A percentile compares a stretch with the other conserved stretches of the same genome.
Conservation (phyloP, 1,140 invertebrate species). For the Neodiprion lecontei region DNA sequence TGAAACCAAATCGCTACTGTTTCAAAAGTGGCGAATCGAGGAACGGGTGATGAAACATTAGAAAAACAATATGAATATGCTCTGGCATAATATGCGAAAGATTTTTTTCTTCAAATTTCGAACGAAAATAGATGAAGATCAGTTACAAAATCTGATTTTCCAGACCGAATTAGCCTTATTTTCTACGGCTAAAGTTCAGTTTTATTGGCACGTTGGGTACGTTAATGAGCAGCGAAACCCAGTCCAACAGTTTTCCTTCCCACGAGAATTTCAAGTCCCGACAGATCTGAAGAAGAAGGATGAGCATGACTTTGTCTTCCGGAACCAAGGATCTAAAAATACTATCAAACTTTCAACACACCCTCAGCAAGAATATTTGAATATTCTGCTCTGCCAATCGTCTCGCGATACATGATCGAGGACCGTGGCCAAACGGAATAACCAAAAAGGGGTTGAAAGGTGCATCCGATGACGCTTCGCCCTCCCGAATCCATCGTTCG, state of each 20-base stretch:
- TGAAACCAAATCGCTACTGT: too few species aligned
- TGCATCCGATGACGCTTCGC: conserved; percentile 39
- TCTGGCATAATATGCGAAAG: too few species aligned
- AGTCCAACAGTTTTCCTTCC: conserved; percentile 69
- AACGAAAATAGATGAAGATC: conserved; percentile 9
- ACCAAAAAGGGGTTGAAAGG: conserved; percentile 75
- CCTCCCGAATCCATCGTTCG: conserved; percentile 74
- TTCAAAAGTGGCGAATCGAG: too few species aligned
- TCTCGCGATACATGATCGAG: conserved; percentile 85
- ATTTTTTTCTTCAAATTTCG: too few species aligned
- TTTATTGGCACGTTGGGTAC: conserved; percentile 77
- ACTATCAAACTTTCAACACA: conserved; percentile 57
- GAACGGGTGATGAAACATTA: too few species aligned
- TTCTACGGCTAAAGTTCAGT: conserved; percentile 62
- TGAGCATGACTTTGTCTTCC: conserved; percentile 22
- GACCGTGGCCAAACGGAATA: conserved; percentile 89
- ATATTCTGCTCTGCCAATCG: conserved; percentile 90
- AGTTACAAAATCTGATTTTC: too few species aligned
- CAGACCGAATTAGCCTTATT: background rate
- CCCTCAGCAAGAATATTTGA: conserved; percentile 77
- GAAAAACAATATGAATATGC: too few species aligned
- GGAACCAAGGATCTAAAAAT: conserved; percentile 12
- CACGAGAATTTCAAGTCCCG: conserved; percentile 74
- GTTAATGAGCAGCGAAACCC: conserved; percentile 77
- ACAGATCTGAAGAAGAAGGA: conserved; percentile 68